A percentile compares a stretch with the other conserved stretches of the same genome.
Conservation (phyloP, 2,113 vertebrate genomes). For the Hippocampus zosterae region DNA sequence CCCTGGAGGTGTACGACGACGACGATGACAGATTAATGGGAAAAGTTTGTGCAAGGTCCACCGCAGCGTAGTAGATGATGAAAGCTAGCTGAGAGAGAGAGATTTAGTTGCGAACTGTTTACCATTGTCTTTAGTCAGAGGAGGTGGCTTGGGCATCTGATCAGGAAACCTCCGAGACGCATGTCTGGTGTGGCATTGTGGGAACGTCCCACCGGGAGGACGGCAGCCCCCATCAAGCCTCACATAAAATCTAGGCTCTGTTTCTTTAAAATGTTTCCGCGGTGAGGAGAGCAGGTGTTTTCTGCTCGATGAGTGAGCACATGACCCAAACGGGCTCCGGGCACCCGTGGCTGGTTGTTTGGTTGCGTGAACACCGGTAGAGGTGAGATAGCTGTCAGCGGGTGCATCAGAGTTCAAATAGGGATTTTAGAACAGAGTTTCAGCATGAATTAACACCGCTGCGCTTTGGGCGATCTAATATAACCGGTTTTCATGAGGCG, state of each 20-base stretch:
- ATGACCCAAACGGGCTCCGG: constrained; percentile 38
- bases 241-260: not conserved
- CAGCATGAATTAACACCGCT: constrained; percentile 52
- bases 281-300: not conserved
- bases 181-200: too few relatives aligned
- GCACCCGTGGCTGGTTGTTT: constrained; percentile 20
- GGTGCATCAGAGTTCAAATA: constrained; percentile 40
- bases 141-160: too few relatives aligned
- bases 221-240: not conserved
- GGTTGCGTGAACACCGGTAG: constrained; percentile 25
- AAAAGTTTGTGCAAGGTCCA: too few relatives aligned
- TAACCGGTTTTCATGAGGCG: constrained; percentile 51
- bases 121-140: too few relatives aligned
- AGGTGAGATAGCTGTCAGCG: constrained; percentile 37
- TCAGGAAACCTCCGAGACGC: too few relatives aligned
- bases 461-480: constrained; percentile 51
- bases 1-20: too few relatives aligned
- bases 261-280: not conserved
- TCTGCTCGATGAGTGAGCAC: not conserved
- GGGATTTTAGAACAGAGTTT: constrained; percentile 46
- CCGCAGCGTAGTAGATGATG: too few relatives aligned
- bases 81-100: too few relatives aligned
- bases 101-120: too few relatives aligned
- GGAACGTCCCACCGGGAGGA: too few relatives aligned
- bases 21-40: too few relatives aligned